Conservation (phyloP, 2,797 vertebrate genomes). For the Aldrovandia affinis region DNA sequence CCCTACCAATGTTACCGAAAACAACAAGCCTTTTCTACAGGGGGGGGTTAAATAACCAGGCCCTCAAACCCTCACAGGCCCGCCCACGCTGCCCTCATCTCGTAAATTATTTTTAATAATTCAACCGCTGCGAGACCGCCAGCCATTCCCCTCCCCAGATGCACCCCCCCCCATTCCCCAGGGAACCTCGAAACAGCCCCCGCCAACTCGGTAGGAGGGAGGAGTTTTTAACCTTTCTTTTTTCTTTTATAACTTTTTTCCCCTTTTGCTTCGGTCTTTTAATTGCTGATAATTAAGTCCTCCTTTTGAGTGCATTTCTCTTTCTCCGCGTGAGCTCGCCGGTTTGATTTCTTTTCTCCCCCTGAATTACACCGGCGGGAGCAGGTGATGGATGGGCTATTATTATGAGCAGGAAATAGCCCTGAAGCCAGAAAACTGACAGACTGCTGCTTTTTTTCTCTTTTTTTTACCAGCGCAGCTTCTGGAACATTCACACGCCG, state of each 20-base stretch:
- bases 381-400: slow-evolving; percentile 2
- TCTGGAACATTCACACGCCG: not conserved
- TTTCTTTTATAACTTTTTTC: no score
- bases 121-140: not conserved
- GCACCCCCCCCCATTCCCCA: not conserved
- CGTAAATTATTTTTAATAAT: slow-evolving; percentile 16
- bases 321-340: not conserved
- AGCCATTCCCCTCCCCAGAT: not conserved
- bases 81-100: not conserved
- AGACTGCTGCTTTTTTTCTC: no score
- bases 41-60: not conserved
- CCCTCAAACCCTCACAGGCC: not conserved
- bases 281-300: slow-evolving; percentile 26
- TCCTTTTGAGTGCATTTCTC: not conserved
- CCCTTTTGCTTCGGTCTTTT: slow-evolving; percentile 5
- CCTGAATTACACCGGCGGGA: not conserved
- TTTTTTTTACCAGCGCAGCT: not conserved
- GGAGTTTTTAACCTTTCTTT: not conserved
- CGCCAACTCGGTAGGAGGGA: not conserved
- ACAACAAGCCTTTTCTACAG: not conserved
- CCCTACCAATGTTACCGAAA: not conserved
- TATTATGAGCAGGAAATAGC: not conserved
- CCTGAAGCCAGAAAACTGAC: not conserved
- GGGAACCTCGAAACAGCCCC: not conserved
- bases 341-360: not conserved